Percentiles rank a stretch among this genome's conserved stretches.
These are phyloP conservation scores for Archocentrus centrarchus DNA, from an alignment of 2,113 vertebrate species.

Conservation along the genomic window DNA sequence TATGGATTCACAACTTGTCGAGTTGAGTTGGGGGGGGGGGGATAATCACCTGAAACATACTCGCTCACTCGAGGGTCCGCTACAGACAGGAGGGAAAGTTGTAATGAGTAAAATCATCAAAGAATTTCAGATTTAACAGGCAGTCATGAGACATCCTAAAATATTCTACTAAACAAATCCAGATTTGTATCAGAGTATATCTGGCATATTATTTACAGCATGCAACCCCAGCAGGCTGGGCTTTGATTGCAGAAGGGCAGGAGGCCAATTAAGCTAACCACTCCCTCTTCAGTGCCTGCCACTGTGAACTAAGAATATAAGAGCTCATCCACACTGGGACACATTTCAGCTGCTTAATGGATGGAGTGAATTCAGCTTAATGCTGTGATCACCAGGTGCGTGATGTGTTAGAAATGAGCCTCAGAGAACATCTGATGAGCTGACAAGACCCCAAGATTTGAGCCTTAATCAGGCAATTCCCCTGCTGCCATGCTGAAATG, in stretches of 20 bases:
- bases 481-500: constrained; percentile 43
- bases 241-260: constrained; percentile 46
- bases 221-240: neutral
- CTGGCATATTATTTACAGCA: constrained; percentile 13
- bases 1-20: neutral
- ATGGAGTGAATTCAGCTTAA: neutral
- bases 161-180: constrained; percentile 10
- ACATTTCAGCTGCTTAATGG: neutral
- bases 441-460: constrained; percentile 22
- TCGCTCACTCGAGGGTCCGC: constrained; percentile 96
- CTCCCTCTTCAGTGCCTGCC: constrained; percentile 11
- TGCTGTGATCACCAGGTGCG: constrained; percentile 4
- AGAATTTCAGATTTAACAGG: neutral
- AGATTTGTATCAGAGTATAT: constrained; percentile 10
- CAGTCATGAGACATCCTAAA: constrained; percentile 5
- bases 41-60: constrained; percentile 87
- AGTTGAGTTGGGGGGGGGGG: neutral
- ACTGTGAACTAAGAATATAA: constrained; percentile 26
- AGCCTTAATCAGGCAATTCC: constrained; percentile 10
- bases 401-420: constrained; percentile 22
- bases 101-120: constrained; percentile 19
- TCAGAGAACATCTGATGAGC: constrained; percentile 37
- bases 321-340: neutral
- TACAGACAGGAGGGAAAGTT: constrained; percentile 66
- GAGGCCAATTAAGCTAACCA: constrained; percentile 25